Conservation (phyloP, 1,140 invertebrate species). For the Drosophila repleta region DNA sequence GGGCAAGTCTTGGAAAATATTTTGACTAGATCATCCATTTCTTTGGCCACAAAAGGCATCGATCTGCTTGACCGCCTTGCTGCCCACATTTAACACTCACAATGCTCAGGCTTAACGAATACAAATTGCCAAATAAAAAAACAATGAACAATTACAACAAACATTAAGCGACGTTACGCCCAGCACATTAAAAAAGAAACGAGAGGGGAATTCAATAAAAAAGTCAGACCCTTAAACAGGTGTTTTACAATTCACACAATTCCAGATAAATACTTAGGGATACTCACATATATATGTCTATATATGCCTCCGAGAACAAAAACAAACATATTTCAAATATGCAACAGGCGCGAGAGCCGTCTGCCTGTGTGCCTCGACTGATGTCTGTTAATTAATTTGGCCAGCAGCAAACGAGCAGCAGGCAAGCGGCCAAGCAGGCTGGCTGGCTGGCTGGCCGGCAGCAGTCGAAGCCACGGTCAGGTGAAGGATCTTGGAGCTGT, state of each 20-base stretch:
- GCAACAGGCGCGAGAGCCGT: conserved; percentile 25
- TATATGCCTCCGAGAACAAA: conserved; percentile 34
- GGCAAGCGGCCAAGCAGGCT: conserved; percentile 7
- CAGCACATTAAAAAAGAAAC: conserved; percentile 5
- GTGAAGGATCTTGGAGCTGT: conserved; percentile 46
- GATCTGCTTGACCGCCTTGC: not conserved
- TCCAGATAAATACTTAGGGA: conserved; percentile 60
- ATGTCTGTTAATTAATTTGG: conserved; percentile 75
- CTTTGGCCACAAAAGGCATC: not conserved
- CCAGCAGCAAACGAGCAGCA: conserved; percentile 17
- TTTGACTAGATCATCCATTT: conserved; percentile 13
- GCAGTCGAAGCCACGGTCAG: conserved; percentile 9
- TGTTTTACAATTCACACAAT: conserved; percentile 73
- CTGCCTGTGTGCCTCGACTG: conserved; percentile 38
- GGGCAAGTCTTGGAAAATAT: conserved; percentile 5
- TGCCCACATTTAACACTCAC: conserved; percentile 7
- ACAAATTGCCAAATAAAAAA: conserved; percentile 29
- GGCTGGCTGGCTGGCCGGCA: conserved; percentile 8
- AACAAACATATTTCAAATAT: conserved; percentile 76
- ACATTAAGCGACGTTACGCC: conserved; percentile 53
- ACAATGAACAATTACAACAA: conserved; percentile 62
- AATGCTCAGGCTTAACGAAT: conserved; percentile 21
- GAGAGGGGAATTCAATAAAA: conserved; percentile 21
- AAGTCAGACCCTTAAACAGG: conserved; percentile 51
- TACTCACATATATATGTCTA: not conserved